These are phyloP conservation scores for Patiria miniata DNA, from an alignment of 35 echinoderm and acorn worm species.

Conservation along the genomic window DNA sequence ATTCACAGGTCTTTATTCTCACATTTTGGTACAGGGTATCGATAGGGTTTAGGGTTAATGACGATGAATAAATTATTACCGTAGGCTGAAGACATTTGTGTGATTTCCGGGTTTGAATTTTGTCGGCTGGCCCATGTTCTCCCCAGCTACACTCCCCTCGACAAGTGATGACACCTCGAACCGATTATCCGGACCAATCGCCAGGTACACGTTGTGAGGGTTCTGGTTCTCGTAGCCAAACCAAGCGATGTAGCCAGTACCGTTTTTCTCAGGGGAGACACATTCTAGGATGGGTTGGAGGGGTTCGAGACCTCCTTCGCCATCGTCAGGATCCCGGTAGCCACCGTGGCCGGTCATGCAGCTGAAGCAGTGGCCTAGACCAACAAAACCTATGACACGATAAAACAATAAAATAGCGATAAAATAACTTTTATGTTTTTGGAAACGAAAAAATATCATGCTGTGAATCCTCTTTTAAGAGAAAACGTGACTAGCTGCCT, in stretches of 20 bases:
- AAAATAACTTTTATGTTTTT: neutral
- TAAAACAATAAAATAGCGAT: neutral
- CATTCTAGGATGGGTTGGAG: conserved; percentile 71
- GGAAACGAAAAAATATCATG: neutral
- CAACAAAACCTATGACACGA: conserved; percentile 10
- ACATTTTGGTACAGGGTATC: too few species aligned
- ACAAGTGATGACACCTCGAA: conserved; percentile 35
- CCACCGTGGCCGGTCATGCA: conserved; percentile 66
- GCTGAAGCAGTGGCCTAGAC: conserved; percentile 49
- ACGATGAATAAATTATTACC: conserved; percentile 27
- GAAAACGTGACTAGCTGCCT: neutral
- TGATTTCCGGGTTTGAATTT: conserved; percentile 88
- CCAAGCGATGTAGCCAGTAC: conserved; percentile 61
- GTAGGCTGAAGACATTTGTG: conserved; percentile 58
- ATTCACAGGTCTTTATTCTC: too few species aligned
- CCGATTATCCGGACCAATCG: conserved; percentile 71
- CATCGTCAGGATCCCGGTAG: conserved; percentile 76
- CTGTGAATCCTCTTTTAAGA: too few species aligned
- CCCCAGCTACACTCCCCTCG: neutral
- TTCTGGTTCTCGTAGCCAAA: conserved; percentile 87
- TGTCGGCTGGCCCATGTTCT: conserved; percentile 68
- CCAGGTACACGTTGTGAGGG: conserved; percentile 80
- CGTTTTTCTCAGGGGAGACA: conserved; percentile 29
- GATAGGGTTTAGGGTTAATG: too few species aligned
- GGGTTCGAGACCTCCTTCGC: conserved; percentile 43